Evolutionary conservation across 2,797 vertebrate species (phyloP), one percentile per base, ranked within the genome.

Genomic region (Poliocrania exsul): DNA sequence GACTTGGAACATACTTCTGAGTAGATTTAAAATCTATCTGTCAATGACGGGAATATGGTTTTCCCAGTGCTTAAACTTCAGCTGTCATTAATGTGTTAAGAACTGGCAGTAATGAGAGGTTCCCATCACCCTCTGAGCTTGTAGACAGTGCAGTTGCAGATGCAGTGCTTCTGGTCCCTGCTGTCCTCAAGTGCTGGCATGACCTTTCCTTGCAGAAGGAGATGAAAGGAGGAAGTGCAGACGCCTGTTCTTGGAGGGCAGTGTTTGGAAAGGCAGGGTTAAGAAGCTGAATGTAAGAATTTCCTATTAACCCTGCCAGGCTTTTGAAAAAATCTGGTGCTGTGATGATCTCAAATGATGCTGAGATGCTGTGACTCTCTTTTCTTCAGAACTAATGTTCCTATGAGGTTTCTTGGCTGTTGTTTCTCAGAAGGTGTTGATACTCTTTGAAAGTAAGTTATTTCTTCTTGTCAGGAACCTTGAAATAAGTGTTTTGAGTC

Each of bases 61-160:
- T 95, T 89, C 81, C 58, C 91, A 84, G 74, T 66, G 61, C 49
- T 83, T 89, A 89, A 88, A 75, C 67, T 90, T 90, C 72, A 92
- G 64, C 73, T 92, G 57, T 94, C 93, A 86, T 92, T 93, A 92
- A 60, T 0, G 0, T 66, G 57, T 85, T 93, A 74, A 84, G 64
- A 90, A 73, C 78, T 93, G 92, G 88, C 92, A 90, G 49, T 49
- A 71, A 3, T 28, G 8, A 47, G 74, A 83, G 46, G 37, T 81
- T 92, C 82, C 87, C 83, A 70, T 81, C 62, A 60, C 31, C 44
- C 57, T 77, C 28, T 19, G 85, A 79, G 61, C 70, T 64, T 56
- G 33, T 10, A 90, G 91, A 51, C 46, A 42, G 75, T 40, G 29
- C 61, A 61, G 53, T 46, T 82, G 46, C 49, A 56, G 56, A n/a